These are phyloP conservation scores for Dicranocentrus wangi DNA, from an alignment of 2,888 invertebrate genomes.

Conservation along the genomic window DNA sequence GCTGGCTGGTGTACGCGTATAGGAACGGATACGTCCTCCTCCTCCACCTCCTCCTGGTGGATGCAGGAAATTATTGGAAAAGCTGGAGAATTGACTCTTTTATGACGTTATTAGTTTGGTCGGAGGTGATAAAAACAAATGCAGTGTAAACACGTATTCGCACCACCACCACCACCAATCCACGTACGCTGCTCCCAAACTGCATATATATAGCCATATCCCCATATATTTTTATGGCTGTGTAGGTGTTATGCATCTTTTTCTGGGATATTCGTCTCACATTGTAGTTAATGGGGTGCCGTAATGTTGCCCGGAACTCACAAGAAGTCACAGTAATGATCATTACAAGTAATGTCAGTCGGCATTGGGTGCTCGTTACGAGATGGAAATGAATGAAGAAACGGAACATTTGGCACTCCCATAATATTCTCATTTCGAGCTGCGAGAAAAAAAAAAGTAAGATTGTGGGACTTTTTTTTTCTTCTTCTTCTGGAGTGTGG, in stretches of 20 bases:
- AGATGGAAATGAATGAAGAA: constrained; percentile 9
- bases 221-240: not conserved
- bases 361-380: not conserved
- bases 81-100: constrained; percentile 4
- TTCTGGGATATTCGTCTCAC: no score
- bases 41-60: no score
- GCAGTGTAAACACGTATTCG: constrained; percentile 9
- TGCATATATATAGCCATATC: no score
- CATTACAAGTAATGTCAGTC: constrained; percentile 8
- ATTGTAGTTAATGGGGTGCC: no score
- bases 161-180: not conserved
- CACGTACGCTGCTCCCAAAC: no score
- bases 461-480: no score
- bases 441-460: not conserved
- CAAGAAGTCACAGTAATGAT: constrained; percentile 10
- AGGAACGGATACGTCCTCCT: no score
- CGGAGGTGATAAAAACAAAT: constrained; percentile 20
- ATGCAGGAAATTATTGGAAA: constrained; percentile 10
- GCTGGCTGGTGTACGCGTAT: no score
- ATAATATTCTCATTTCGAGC: not conserved
- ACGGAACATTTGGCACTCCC: constrained; percentile 4
- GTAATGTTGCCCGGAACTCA: not conserved
- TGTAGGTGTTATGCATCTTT: no score
- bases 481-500: not conserved
- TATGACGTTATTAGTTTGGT: constrained; percentile 3